phyloP scores from a whole-genome alignment of 2,888 invertebrate species.

The Trissoscelio sp. region DNA sequence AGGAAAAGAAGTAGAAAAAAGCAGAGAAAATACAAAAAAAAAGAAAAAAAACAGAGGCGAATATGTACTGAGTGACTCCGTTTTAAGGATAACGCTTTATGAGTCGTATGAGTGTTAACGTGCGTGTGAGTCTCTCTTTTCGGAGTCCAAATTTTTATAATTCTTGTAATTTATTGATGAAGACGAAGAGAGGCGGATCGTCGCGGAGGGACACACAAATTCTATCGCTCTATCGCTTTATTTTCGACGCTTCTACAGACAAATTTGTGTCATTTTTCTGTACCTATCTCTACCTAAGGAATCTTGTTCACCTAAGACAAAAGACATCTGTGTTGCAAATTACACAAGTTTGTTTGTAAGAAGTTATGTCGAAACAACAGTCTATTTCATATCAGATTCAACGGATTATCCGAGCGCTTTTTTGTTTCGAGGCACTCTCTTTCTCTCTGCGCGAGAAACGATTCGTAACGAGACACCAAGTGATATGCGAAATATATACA shows the following conservation, averaged over 20 bases:
- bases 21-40: neutral
- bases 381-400: slow-evolving; percentile 40
- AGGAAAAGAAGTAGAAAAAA: slow-evolving; percentile 5
- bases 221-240: slow-evolving; percentile 39
- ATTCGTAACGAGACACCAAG: slow-evolving; percentile 43
- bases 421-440: slow-evolving; percentile 20
- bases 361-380: neutral
- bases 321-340: too few species aligned
- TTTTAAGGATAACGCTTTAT: slow-evolving; percentile 36
- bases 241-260: slow-evolving; percentile 15
- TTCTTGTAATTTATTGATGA: slow-evolving; percentile 71
- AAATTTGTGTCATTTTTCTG: neutral
- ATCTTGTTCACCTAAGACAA: too few species aligned
- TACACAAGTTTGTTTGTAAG: too few species aligned
- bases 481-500: slow-evolving; percentile 40
- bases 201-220: slow-evolving; percentile 47
- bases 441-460: slow-evolving; percentile 10
- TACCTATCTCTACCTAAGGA: neutral
- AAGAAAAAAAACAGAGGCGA: slow-evolving; percentile 17
- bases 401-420: slow-evolving; percentile 22
- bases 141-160: slow-evolving; percentile 68
- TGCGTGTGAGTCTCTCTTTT: slow-evolving; percentile 56
- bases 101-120: slow-evolving; percentile 31
- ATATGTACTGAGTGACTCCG: slow-evolving; percentile 32
- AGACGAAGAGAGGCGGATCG: slow-evolving; percentile 40